A percentile compares a stretch with the other conserved stretches of the same genome.
These are phyloP conservation scores for Perodicticus potto DNA, from an alignment of 2,797 vertebrate genomes.

Conservation along the genomic window DNA sequence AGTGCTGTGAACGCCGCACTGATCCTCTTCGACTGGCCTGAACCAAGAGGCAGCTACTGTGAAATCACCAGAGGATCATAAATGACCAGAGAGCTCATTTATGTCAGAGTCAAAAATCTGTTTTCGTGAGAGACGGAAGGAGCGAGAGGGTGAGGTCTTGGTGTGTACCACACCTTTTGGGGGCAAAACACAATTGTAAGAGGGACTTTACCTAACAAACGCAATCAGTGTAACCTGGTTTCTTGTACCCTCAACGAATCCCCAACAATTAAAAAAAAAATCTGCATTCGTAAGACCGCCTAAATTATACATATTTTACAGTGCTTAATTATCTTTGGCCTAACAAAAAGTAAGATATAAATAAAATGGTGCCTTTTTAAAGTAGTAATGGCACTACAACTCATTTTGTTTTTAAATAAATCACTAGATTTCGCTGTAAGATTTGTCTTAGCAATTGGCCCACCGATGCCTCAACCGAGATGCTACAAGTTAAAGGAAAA, in stretches of 20 bases:
- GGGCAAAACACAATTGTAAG: too few species aligned
- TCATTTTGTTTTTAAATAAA: slow-evolving; percentile 38
- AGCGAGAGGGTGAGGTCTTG: too few species aligned
- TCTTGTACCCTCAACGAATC: too few species aligned
- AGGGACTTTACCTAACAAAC: too few species aligned
- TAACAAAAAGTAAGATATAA: slow-evolving; percentile 57
- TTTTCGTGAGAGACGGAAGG: neutral
- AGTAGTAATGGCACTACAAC: neutral
- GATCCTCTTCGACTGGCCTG: neutral
- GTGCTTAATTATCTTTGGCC: slow-evolving; percentile 42
- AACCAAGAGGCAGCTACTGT: slow-evolving; percentile 7
- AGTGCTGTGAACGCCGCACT: neutral
- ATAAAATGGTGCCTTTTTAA: slow-evolving; percentile 41
- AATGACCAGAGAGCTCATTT: slow-evolving; percentile 19
- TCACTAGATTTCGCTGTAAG: neutral
- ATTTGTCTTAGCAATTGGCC: neutral
- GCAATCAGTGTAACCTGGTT: too few species aligned
- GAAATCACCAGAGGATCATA: neutral
- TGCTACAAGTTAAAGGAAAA: neutral
- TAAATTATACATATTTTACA: neutral
- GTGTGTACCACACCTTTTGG: too few species aligned
- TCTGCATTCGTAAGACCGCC: slow-evolving; percentile 41
- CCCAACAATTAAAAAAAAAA: neutral
- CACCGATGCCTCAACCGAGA: neutral
- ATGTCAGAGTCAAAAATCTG: slow-evolving; percentile 48